phyloP scores from a whole-genome alignment of 2,888 invertebrate genomes.

The Nemapogon koenigi region DNA sequence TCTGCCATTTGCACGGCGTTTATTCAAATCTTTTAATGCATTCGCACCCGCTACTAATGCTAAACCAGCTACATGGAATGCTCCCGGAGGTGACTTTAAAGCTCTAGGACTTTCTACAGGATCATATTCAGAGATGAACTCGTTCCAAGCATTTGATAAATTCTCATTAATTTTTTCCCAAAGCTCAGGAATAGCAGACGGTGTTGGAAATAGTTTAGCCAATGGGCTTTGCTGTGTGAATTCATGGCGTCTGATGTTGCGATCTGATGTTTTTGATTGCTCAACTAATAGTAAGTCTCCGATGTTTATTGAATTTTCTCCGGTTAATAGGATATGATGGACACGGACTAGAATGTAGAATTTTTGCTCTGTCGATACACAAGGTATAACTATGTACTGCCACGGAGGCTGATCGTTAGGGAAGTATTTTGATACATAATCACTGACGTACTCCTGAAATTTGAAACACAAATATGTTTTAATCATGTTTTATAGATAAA shows the following conservation, averaged over 20 bases:
- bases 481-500: no score
- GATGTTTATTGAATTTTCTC: constrained; percentile 73
- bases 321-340: constrained; percentile 78
- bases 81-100: constrained; percentile 64
- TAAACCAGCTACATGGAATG: constrained; percentile 68
- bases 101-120: constrained; percentile 75
- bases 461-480: no score
- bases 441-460: constrained; percentile 77
- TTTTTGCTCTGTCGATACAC: constrained; percentile 51
- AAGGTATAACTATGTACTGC: constrained; percentile 80
- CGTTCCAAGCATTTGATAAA: constrained; percentile 79
- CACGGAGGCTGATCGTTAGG: constrained; percentile 77
- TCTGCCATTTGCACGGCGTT: constrained; percentile 42
- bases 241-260: constrained; percentile 30
- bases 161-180: constrained; percentile 72
- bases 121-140: constrained; percentile 79
- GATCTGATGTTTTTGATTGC: constrained; percentile 39
- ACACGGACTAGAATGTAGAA: constrained; percentile 76
- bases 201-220: constrained; percentile 62
- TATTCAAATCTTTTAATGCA: constrained; percentile 67
- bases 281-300: constrained; percentile 76
- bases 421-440: constrained; percentile 78
- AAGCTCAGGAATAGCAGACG: constrained; percentile 70
- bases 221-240: constrained; percentile 47
- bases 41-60: constrained; percentile 70